Evolutionary conservation across 2,113 vertebrate species (phyloP).

Genomic region (Corvus hawaiiensis): DNA sequence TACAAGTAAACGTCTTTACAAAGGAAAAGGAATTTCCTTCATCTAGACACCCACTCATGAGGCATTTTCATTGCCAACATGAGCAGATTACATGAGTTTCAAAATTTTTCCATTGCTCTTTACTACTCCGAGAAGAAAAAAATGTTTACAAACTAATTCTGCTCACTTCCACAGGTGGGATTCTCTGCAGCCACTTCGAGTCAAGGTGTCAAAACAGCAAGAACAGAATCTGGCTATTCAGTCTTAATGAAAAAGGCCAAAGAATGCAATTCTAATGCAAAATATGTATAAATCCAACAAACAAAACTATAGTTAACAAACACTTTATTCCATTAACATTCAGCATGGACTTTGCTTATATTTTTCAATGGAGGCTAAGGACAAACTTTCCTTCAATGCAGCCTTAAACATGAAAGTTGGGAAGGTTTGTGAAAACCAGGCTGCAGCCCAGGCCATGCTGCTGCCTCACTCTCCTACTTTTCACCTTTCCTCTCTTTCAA

Average conservation of each 20-base stretch:
- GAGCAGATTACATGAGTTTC: not conserved
- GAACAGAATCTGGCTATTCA: not conserved
- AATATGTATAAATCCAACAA: not conserved
- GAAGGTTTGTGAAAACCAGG: not conserved
- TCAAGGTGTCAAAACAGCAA: not conserved
- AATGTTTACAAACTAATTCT: not conserved
- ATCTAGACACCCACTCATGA: not conserved
- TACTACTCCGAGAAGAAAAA: not conserved
- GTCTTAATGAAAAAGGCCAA: not conserved
- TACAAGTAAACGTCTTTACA: not conserved
- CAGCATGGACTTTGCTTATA: not conserved
- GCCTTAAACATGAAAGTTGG: not conserved
- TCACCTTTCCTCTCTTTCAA: not conserved
- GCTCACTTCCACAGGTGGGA: not conserved
- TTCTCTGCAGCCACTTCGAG: constrained; percentile 4
- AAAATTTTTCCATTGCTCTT: not conserved
- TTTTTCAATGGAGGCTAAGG: not conserved
- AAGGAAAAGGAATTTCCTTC: constrained; percentile 6
- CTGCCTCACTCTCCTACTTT: not conserved
- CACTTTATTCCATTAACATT: not conserved
- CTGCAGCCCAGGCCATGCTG: not conserved
- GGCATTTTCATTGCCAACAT: constrained; percentile 6
- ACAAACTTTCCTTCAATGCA: not conserved
- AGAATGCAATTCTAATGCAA: not conserved
- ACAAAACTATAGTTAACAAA: not conserved